These are phyloP conservation scores for Neoitamus cyanurus DNA, from an alignment of 2,888 invertebrate genomes.

Conservation along the genomic window DNA sequence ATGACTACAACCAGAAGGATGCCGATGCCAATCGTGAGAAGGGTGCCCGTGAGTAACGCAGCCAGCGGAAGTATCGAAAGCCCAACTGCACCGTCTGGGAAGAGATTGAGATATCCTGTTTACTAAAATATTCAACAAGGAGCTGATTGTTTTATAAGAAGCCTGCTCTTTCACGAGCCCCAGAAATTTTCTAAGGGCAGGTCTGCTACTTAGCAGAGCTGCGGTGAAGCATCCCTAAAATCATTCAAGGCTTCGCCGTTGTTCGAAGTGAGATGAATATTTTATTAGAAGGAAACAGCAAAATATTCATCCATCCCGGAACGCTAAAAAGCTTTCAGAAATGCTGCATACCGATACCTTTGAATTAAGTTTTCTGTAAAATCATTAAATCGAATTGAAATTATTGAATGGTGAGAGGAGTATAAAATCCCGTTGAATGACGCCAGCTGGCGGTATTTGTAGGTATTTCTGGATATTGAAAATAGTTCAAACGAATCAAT, in stretches of 20 bases:
- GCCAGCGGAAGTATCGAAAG: constrained; percentile 80
- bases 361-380: not conserved
- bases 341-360: not conserved
- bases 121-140: constrained; percentile 20
- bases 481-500: no score
- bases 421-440: not conserved
- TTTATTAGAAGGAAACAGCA: constrained; percentile 17
- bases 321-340: constrained; percentile 23
- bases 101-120: constrained; percentile 40
- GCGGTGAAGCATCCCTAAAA: constrained; percentile 12
- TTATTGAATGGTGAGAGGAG: not conserved
- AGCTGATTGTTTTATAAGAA: constrained; percentile 23
- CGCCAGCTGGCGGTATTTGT: no score
- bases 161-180: not conserved
- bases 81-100: constrained; percentile 74
- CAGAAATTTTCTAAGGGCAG: not conserved
- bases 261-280: constrained; percentile 4
- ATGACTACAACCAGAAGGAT: constrained; percentile 74
- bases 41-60: constrained; percentile 74
- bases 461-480: no score
- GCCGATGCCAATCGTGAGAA: constrained; percentile 74
- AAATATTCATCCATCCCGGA: not conserved
- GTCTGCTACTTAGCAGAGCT: not conserved
- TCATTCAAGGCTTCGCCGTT: not conserved
- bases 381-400: not conserved